Evolutionary conservation across 2,888 invertebrate genomes (phyloP).

Genomic region (Desoria tigrina): DNA sequence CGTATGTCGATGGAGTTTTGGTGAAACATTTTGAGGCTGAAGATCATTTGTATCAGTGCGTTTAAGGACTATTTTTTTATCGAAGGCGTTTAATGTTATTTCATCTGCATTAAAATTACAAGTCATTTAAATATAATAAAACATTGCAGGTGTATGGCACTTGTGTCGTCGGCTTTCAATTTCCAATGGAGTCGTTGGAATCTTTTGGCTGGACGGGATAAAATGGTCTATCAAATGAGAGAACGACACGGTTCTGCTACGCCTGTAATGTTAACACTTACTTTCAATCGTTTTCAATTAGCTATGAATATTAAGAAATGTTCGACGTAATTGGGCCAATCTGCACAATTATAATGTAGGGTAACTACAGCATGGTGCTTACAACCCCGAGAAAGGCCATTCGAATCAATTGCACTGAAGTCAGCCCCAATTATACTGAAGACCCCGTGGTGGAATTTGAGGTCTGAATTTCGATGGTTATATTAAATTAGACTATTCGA

Average conservation of each 20-base stretch:
- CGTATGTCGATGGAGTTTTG: slow-evolving; percentile 64
- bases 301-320: too few species aligned
- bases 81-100: slow-evolving; percentile 4
- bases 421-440: slow-evolving; percentile 69
- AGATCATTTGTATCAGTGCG: slow-evolving; percentile 63
- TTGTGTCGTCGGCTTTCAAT: slow-evolving; percentile 70
- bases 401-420: slow-evolving; percentile 74
- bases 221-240: slow-evolving; percentile 69
- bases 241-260: slow-evolving; percentile 59
- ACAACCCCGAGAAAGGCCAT: slow-evolving; percentile 71
- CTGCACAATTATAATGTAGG: slow-evolving; percentile 52
- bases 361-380: slow-evolving; percentile 60
- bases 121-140: too few species aligned
- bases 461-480: slow-evolving; percentile 55
- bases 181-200: slow-evolving; percentile 81
- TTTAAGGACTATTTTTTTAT: slow-evolving; percentile 15
- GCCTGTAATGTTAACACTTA: slow-evolving; percentile 44
- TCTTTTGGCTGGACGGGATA: slow-evolving; percentile 62
- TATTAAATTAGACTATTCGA: neutral
- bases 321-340: neutral
- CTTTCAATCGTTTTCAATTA: neutral
- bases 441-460: slow-evolving; percentile 61
- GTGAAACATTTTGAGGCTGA: slow-evolving; percentile 69
- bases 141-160: slow-evolving; percentile 73
- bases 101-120: too few species aligned